Evolutionary conservation across 2,113 vertebrate genomes (phyloP), one percentile per base, ranked within the genome.

Genomic region (Todiramphus chloris): DNA sequence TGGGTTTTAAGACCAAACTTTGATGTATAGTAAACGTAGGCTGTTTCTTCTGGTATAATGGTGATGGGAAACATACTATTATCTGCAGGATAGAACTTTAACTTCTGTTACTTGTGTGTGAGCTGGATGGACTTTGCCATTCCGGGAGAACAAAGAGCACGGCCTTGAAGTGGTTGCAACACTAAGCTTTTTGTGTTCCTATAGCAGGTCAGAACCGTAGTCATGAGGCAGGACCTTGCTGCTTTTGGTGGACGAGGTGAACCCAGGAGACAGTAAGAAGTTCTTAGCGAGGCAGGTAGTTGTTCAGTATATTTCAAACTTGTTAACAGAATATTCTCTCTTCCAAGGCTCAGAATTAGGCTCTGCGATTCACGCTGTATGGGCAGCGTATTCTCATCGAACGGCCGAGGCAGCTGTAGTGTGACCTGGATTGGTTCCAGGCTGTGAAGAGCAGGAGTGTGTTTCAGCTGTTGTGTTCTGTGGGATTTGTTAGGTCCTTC

Each of bases 81-180:
- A 37, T 37, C 74, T 67, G 30, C 33, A 43, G 44, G 86, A 74
- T 94, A 67, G 73, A 89, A 72, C 31, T 96, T 94, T 90, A 87
- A 87, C 92, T 96, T 28, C 16, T 83, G 28, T 46, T 64, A 37
- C 66, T 62, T 43, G 31, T 39, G 86, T 4, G 7, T 56, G 82
- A 84, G 75, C 58, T 93, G 90, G 73, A 9, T 89, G 89, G 69
- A 96, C 96, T 97, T 96, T 96, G 94, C 51, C 8, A 0, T 68
- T 44, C 64, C 27, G 13, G 25, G 48, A 67, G 94, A 74, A 78
- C 66, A 0, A 93, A 96, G 90, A 50, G 76, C 69, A 37, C 1
- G 8, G 9, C 88, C 76, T 50, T 25, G 51, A 27, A 17, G 76
- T 24, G 87, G 56, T 94, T 94, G 87, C 93, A 82, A 94, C 66